Evolutionary conservation across 2,888 invertebrate genomes (phyloP).

Genomic region (Pyrrhia umbra): DNA sequence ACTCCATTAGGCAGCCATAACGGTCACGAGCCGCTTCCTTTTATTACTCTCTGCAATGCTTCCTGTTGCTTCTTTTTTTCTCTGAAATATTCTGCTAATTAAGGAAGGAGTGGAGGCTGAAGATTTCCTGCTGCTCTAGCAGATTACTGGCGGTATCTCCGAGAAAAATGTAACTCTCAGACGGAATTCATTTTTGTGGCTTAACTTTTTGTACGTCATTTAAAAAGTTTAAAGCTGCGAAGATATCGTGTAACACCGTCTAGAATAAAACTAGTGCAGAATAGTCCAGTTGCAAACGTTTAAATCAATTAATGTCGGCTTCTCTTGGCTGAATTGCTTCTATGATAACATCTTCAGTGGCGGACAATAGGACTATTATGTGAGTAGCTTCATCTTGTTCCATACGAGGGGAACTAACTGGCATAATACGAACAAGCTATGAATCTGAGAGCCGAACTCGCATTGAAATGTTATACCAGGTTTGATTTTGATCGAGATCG

Average conservation of each 20-base stretch:
- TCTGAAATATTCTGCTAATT: slow-evolving; percentile 88
- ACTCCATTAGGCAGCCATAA: slow-evolving; percentile 79
- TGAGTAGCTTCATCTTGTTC: slow-evolving; percentile 76
- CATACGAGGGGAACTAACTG: slow-evolving; percentile 71
- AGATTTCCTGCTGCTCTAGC: slow-evolving; percentile 86
- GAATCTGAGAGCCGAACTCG: slow-evolving; percentile 73
- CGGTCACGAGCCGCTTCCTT: slow-evolving; percentile 81
- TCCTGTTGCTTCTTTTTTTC: slow-evolving; percentile 84
- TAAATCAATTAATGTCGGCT: slow-evolving; percentile 75
- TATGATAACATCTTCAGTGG: slow-evolving; percentile 78
- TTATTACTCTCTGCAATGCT: slow-evolving; percentile 82
- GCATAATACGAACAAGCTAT: slow-evolving; percentile 74
- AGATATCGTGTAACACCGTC: slow-evolving; percentile 54
- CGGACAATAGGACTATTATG: slow-evolving; percentile 83
- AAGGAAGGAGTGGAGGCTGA: slow-evolving; percentile 86
- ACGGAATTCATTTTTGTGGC: slow-evolving; percentile 78
- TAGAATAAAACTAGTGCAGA: slow-evolving; percentile 41
- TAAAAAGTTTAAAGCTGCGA: slow-evolving; percentile 63
- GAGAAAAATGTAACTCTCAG: slow-evolving; percentile 80
- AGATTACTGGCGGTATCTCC: slow-evolving; percentile 84
- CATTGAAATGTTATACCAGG: slow-evolving; percentile 79
- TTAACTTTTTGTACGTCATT: slow-evolving; percentile 74
- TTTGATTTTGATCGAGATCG: slow-evolving; percentile 75
- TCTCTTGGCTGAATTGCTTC: slow-evolving; percentile 72
- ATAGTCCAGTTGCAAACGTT: slow-evolving; percentile 51